A percentile compares a stretch with the other conserved stretches of the same genome.
These are phyloP conservation scores for Leiothrix lutea DNA, from an alignment of 2,113 vertebrate species.

Conservation along the genomic window DNA sequence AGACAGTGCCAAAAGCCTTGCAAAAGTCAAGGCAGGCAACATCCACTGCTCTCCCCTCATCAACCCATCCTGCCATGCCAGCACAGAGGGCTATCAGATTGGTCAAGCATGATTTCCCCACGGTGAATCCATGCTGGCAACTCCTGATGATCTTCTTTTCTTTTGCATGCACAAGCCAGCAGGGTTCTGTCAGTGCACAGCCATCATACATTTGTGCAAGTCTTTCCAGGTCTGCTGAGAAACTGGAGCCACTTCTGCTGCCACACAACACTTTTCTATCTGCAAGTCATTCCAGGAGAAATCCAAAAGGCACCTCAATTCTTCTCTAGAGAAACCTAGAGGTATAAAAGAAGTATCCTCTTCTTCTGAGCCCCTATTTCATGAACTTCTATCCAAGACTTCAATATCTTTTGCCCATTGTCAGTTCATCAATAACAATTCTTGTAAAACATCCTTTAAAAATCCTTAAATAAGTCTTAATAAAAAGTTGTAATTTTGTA, in stretches of 20 bases:
- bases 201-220: background rate
- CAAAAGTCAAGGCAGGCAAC: background rate
- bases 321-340: background rate
- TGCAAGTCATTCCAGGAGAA: background rate
- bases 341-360: background rate
- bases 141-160: background rate
- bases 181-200: background rate
- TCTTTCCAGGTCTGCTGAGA: background rate
- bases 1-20: background rate
- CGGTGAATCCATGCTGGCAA: background rate
- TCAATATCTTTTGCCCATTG: background rate
- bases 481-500: background rate
- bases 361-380: background rate
- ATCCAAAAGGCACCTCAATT: background rate
- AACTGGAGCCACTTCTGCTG: background rate
- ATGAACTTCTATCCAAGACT: background rate
- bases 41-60: background rate
- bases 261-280: background rate
- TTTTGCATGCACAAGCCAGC: background rate
- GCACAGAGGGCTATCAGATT: background rate
- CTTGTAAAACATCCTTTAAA: background rate
- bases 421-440: background rate
- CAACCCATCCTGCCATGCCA: background rate
- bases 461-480: background rate
- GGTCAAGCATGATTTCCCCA: background rate